phyloP scores from a whole-genome alignment of 2,113 vertebrate species.

The Aspidoscelis tigris region DNA sequence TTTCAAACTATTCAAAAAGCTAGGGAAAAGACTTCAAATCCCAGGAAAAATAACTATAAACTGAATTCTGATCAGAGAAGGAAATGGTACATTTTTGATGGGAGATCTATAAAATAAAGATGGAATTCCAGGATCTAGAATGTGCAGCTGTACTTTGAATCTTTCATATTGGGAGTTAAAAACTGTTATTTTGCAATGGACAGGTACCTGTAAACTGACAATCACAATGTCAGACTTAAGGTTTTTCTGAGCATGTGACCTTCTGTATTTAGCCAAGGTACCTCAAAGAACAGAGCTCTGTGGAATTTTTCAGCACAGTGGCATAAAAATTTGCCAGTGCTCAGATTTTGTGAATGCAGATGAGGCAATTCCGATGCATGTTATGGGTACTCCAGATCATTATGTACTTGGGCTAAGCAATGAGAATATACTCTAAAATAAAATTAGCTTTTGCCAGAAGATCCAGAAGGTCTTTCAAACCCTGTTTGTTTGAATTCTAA shows the following conservation, averaged over 20 bases:
- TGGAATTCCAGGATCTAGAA: neutral
- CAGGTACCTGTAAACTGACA: neutral
- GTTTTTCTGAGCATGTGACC: neutral
- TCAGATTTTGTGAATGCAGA: neutral
- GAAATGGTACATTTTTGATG: neutral
- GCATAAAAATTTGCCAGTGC: conserved; percentile 1
- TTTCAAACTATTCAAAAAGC: neutral
- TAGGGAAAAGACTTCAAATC: neutral
- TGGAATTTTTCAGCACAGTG: neutral
- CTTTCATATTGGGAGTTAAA: neutral
- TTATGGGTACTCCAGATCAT: neutral
- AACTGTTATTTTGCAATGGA: neutral
- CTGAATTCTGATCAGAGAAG: neutral
- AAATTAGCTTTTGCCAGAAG: conserved; percentile 20
- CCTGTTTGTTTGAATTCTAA: conserved; percentile 29
- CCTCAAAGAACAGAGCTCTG: neutral
- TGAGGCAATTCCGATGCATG: neutral
- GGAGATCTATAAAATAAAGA: neutral
- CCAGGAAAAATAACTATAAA: neutral
- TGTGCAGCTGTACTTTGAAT: neutral
- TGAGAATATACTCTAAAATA: neutral
- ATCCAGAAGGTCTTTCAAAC: conserved; percentile 28
- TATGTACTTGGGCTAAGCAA: neutral
- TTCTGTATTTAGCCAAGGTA: neutral
- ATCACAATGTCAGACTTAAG: neutral